Evolutionary conservation across 2,113 vertebrate genomes (phyloP).

Genomic region (Raja brachyura): DNA sequence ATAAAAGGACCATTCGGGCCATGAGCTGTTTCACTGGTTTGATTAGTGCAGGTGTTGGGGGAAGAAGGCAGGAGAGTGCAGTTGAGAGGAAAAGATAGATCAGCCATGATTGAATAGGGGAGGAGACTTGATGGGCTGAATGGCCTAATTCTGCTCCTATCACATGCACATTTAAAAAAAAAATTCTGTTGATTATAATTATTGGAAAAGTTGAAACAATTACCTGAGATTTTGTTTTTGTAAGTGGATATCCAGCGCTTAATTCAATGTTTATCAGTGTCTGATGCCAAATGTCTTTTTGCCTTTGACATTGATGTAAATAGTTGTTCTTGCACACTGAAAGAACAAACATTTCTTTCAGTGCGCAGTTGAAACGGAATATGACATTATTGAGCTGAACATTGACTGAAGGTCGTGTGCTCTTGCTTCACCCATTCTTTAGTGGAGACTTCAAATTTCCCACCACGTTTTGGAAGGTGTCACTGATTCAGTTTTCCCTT

Average conservation of each 20-base stretch:
- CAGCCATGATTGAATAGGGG: too few species aligned
- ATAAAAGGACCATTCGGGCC: not conserved
- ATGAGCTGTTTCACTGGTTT: not conserved
- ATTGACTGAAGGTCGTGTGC: not conserved
- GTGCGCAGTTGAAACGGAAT: not conserved
- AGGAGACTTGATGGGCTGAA: too few species aligned
- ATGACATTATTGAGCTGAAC: not conserved
- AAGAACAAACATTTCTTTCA: conserved; percentile 13
- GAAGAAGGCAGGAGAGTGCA: too few species aligned
- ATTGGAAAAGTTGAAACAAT: not conserved
- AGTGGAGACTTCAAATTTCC: not conserved
- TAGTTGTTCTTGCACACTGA: not conserved
- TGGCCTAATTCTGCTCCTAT: too few species aligned
- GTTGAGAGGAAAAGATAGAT: too few species aligned
- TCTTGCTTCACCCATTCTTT: not conserved
- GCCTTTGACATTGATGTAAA: not conserved
- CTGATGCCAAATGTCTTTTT: not conserved
- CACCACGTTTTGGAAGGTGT: not conserved
- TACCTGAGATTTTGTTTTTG: not conserved
- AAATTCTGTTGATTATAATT: not conserved
- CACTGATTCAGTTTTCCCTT: conserved; percentile 18
- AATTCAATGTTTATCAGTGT: not conserved
- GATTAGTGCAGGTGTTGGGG: too few species aligned
- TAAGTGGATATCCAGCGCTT: not conserved
- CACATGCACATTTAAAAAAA: too few species aligned